Percentiles rank a stretch among this genome's conserved stretches.
Conservation (phyloP, 2,113 vertebrate genomes). For the Ptyas mucosa region DNA sequence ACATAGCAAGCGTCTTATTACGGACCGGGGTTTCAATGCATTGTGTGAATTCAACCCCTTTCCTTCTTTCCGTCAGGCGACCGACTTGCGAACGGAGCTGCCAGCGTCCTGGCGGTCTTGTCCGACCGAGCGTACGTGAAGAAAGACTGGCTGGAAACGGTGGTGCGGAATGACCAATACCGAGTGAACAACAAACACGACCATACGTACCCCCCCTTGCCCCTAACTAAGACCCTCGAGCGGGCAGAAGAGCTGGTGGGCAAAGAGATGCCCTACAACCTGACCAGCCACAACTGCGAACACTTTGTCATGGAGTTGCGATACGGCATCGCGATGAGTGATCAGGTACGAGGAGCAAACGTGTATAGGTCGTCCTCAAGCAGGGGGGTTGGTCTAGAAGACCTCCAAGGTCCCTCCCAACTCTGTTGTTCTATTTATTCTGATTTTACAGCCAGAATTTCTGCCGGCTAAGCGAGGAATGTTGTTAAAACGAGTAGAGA, state of each 20-base stretch:
- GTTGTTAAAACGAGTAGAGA: not conserved
- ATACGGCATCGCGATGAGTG: constrained; percentile 67
- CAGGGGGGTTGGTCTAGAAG: too few species aligned
- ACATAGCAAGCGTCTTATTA: not conserved
- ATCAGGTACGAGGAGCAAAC: constrained; percentile 63
- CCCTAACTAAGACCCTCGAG: constrained; percentile 41
- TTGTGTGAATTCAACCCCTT: not conserved
- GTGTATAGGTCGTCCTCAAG: accelerated
- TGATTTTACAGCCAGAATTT: not conserved
- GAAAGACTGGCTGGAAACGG: constrained; percentile 60
- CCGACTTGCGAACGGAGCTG: constrained; percentile 21
- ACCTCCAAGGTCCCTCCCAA: too few species aligned
- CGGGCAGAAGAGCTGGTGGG: constrained; percentile 59
- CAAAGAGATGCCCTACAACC: constrained; percentile 52
- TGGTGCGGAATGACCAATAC: constrained; percentile 58
- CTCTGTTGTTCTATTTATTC: too few species aligned
- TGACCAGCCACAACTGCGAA: constrained; percentile 73
- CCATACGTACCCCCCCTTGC: constrained; percentile 32
- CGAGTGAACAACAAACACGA: constrained; percentile 74
- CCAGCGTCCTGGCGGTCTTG: constrained; percentile 65
- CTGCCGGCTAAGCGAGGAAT: not conserved
- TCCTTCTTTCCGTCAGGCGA: constrained; percentile 37
- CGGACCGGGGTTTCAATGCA: not conserved
- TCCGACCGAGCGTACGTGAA: constrained; percentile 64
- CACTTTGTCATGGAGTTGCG: constrained; percentile 77